A percentile compares a stretch with the other conserved stretches of the same genome.
These are phyloP conservation scores for Portunus trituberculatus DNA, from an alignment of 1,140 invertebrate species.

Conservation along the genomic window DNA sequence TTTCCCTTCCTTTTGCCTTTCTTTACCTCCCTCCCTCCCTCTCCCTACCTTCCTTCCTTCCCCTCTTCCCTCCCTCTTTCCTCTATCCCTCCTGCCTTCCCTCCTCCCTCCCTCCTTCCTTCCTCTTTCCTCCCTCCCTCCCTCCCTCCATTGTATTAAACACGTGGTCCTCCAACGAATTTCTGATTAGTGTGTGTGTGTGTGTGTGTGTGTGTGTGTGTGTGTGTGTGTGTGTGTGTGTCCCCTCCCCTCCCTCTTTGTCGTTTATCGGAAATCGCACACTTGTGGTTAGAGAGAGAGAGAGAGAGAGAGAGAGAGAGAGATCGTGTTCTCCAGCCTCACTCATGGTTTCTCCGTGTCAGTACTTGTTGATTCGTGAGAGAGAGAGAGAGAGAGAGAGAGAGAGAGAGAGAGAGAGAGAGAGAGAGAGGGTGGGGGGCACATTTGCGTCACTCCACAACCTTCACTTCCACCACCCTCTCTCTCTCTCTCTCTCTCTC, in stretches of 20 bases:
- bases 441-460: background rate
- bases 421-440: no score
- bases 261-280: background rate
- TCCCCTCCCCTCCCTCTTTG: background rate
- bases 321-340: background rate
- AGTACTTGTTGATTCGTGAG: background rate
- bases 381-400: slow-evolving; percentile 25
- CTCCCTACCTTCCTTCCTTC: background rate
- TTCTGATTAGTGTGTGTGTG: background rate
- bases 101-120: background rate
- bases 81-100: background rate
- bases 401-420: no score
- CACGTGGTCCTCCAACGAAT: no score
- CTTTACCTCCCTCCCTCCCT: background rate
- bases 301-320: no score
- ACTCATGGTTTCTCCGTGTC: background rate
- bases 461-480: background rate
- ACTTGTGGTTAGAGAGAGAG: no score
- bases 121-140: background rate
- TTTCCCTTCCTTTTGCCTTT: background rate
- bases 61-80: background rate
- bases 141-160: background rate
- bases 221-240: slow-evolving; percentile 30
- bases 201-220: background rate
- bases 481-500: slow-evolving; percentile 29